Base-by-base conservation (phyloP, 1,140 invertebrate species). In the Planococcus citri region DNA sequence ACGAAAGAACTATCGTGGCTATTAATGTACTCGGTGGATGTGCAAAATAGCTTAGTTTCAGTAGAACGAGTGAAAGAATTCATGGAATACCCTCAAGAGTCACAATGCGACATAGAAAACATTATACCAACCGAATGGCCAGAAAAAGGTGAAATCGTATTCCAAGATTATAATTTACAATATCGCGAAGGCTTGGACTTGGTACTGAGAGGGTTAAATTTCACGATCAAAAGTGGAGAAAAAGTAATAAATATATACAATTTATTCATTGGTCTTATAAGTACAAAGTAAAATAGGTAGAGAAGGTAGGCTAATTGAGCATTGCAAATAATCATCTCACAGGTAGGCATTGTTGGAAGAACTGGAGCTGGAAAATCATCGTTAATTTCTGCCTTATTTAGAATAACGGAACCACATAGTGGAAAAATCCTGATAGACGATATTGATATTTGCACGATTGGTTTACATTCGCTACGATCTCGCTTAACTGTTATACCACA, bases 21-120 rank as follows among this genome's bases (percentile, higher is more conserved):
- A 72, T 95, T 99, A 6, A 82, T 95, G 71, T 97, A 97, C 93
- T 92, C 92, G 0, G 92, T 92, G 4, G 95, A 98, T 75, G 87
- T 98, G 29, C 95, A 98, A 82, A 96, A 94, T 0, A 97, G 98
- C 76, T 97, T 98, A 72, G 95, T 98, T 0, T 92, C 94, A 17
- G 95, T 98, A 1, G 96, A 99, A 79, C 86, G 96, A 78, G 94
- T 99, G 73, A 95, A 94, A 77, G 95, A 98, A 76, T 98, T 98
- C 76, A 87, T 90, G 1, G 91, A 96, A 78, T 90, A 90, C 0
- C 81, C 84, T 70, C 85, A 87, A 76, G 87, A 92, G 80, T n/a
- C n/a, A n/a, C n/a, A n/a, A n/a, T n/a, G 88, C 88, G 12, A 74
- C 85, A 3, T 91, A 88, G 89, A 83, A 86, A n/a, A n/a, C n/a